Evolutionary conservation across 2,888 invertebrate genomes (phyloP).

Genomic region (Rotaria sp.): DNA sequence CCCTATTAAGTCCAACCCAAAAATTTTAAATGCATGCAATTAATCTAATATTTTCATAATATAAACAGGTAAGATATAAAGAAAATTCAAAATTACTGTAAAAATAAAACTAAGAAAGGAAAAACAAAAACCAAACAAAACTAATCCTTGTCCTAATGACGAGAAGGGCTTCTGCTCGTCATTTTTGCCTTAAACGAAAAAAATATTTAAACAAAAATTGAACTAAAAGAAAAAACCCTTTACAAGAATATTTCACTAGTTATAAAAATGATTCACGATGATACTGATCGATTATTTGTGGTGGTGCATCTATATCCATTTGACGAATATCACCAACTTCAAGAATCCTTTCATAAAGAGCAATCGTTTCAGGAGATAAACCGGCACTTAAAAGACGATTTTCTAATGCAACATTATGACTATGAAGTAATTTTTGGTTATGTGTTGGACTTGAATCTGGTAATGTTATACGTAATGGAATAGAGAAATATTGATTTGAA

Average conservation of each 20-base stretch:
- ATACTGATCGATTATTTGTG: not conserved
- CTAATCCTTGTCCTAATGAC: not conserved
- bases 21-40: not conserved
- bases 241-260: not conserved
- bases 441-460: not conserved
- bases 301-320: not conserved
- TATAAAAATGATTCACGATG: not conserved
- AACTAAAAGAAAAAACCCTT: not conserved
- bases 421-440: not conserved
- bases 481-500: not conserved
- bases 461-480: conserved; percentile 10
- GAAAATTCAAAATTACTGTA: not conserved
- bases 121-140: not conserved
- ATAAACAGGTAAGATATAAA: not conserved
- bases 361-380: conserved; percentile 6
- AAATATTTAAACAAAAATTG: not conserved
- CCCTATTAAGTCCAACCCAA: not conserved
- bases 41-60: not conserved
- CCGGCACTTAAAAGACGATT: not conserved
- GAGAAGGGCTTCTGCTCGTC: not conserved
- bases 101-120: not conserved
- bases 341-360: conserved; percentile 8
- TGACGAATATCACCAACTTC: not conserved
- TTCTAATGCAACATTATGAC: not conserved
- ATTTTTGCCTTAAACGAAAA: not conserved